Conservation (phyloP, 2,797 vertebrate genomes). For the Saxicola maurus region DNA sequence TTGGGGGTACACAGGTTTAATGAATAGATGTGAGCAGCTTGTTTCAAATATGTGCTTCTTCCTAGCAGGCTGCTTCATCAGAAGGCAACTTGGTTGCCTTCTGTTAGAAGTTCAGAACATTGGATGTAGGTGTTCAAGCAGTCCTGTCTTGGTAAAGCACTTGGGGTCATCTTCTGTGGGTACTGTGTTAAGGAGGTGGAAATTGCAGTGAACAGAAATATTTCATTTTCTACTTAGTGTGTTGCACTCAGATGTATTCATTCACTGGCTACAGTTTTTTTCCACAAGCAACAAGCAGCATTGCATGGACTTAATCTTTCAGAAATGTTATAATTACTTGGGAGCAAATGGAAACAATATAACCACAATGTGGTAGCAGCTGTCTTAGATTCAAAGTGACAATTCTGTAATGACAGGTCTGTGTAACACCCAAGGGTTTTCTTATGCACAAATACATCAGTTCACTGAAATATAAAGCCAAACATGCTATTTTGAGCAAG, state of each 20-base stretch:
- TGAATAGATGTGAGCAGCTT: neutral
- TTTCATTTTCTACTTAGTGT: neutral
- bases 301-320: neutral
- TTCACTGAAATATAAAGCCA: neutral
- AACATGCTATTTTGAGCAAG: neutral
- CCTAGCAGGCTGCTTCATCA: neutral
- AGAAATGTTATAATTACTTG: neutral
- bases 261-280: neutral
- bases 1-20: neutral
- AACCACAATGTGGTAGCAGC: neutral
- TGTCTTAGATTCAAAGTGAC: constrained; percentile 33
- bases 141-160: neutral
- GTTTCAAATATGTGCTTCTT: neutral
- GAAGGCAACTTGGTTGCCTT: neutral
- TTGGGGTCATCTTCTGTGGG: neutral
- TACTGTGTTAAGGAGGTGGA: neutral
- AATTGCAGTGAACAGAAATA: neutral
- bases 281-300: neutral
- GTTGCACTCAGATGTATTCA: neutral
- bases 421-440: neutral
- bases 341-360: neutral
- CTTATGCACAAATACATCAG: neutral
- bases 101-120: neutral
- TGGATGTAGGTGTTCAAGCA: neutral
- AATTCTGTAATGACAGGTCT: constrained; percentile 31